Base-by-base conservation (phyloP, 1,140 invertebrate species). In the Planococcus citri region DNA sequence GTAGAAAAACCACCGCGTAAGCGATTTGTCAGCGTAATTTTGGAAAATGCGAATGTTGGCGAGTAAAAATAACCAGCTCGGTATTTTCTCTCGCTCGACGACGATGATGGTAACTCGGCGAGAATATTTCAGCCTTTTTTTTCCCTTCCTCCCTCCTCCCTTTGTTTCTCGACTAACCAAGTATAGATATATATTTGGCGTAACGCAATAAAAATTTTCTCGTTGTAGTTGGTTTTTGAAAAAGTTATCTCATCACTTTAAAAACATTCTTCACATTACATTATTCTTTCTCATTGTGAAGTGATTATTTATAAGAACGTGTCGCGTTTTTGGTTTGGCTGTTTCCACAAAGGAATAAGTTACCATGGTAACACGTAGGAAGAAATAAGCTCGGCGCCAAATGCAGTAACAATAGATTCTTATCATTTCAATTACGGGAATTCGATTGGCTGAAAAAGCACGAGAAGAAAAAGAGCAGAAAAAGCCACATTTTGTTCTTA, bases 241-340 rank as follows among this genome's bases (percentile, higher is more conserved):
- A 64, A 64, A 64, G 60, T 64, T 64, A 64, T 51, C 41, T 51
- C 41, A 51, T 64, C 60, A 64, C 60, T 64, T 64, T 64, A 64
- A 64, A 51, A 64, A 64, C 60, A 64, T 64, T 64, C 60, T 64
- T 27, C 25, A 25, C 20, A 27, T 64, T 64, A 64, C 60, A 64
- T 64, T 64, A 64, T 64, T 64, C 60, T 64, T 64, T 64, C 25
- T 64, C 60, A 64, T 64, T 64, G 60, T 27, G 25, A 64, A 64
- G 60, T 64, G 60, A 64, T 64, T 64, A 64, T 64, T 64, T 64
- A 64, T 64, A 64, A 64, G 60, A 64, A 64, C 60, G 60, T 64
- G 60, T 64, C 60, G 60, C 60, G 60, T 64, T 64, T 64, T 64
- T 64, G 60, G 60, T 64, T 64, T 64, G 10, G 60, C 22, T 17